Percentiles rank a stretch among this genome's conserved stretches.
Evolutionary conservation across 2,797 vertebrate species (phyloP).

Genomic region (Spinus olivaceus): DNA sequence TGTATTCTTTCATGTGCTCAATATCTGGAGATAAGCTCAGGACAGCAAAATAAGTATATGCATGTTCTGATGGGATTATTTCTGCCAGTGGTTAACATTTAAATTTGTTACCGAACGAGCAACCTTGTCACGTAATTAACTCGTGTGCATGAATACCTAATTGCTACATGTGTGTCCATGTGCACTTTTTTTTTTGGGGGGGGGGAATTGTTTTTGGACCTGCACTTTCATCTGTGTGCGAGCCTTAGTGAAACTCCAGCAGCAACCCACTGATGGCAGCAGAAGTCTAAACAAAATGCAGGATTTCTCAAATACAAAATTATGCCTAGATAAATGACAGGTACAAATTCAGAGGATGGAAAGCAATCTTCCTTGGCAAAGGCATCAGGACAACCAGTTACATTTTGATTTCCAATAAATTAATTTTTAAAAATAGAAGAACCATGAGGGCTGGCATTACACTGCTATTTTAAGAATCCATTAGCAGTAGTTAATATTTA

Average conservation of each 20-base stretch:
- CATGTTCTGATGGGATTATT: background rate
- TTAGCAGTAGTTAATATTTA: conserved; percentile 47
- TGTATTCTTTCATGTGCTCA: background rate
- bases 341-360: background rate
- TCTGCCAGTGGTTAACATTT: background rate
- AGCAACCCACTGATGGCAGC: background rate
- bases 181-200: background rate
- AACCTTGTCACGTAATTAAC: background rate
- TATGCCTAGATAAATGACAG: background rate
- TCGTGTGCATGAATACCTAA: background rate
- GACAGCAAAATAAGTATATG: background rate
- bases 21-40: conserved; percentile 1
- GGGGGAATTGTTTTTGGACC: background rate
- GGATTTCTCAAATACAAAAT: background rate
- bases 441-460: conserved; percentile 26
- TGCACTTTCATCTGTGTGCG: background rate
- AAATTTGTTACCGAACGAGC: background rate
- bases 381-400: background rate
- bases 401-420: conserved; percentile 35
- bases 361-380: conserved; percentile 22
- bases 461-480: conserved; percentile 65
- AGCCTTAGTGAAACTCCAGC: background rate
- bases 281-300: background rate
- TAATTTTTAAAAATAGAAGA: conserved; percentile 61
- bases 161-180: background rate